Evolutionary conservation across 2,888 invertebrate genomes (phyloP).

Genomic region (Drosophila atripex): DNA sequence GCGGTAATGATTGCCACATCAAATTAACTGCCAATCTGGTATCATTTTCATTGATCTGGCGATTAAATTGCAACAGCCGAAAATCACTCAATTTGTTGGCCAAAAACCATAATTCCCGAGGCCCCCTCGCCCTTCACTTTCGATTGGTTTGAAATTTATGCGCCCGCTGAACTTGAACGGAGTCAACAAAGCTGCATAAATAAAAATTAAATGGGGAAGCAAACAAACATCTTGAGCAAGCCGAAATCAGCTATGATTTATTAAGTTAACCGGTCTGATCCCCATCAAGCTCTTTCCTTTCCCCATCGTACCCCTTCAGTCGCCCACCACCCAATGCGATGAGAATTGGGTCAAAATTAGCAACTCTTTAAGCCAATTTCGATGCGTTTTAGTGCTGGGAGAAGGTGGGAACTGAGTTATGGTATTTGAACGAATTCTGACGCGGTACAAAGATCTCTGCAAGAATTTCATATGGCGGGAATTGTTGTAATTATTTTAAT

Average conservation of each 20-base stretch:
- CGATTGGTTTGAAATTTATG: constrained; percentile 58
- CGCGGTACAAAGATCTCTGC: constrained; percentile 5
- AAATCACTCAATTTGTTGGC: constrained; percentile 32
- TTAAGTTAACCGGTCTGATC: constrained; percentile 37
- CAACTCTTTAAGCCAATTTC: constrained; percentile 55
- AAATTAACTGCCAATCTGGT: constrained; percentile 34
- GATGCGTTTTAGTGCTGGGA: constrained; percentile 30
- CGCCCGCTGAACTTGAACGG: constrained; percentile 60
- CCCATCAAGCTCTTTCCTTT: constrained; percentile 8
- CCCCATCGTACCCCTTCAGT: background rate
- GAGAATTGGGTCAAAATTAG: constrained; percentile 75
- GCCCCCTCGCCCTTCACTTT: constrained; percentile 23
- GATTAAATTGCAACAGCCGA: constrained; percentile 29
- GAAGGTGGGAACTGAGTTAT: constrained; percentile 14
- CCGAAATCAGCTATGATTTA: constrained; percentile 65
- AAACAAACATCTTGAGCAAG: constrained; percentile 39
- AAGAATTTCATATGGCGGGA: constrained; percentile 1
- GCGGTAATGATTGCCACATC: constrained; percentile 30
- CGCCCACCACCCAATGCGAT: constrained; percentile 42
- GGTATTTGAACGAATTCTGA: constrained; percentile 24
- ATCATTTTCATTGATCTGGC: constrained; percentile 42
- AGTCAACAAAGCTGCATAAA: constrained; percentile 27
- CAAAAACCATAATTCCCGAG: constrained; percentile 14
- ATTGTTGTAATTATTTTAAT: background rate
- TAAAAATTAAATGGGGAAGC: constrained; percentile 33